Base-by-base conservation (phyloP, 2,113 vertebrate species). In the Chaenocephalus aceratus region DNA sequence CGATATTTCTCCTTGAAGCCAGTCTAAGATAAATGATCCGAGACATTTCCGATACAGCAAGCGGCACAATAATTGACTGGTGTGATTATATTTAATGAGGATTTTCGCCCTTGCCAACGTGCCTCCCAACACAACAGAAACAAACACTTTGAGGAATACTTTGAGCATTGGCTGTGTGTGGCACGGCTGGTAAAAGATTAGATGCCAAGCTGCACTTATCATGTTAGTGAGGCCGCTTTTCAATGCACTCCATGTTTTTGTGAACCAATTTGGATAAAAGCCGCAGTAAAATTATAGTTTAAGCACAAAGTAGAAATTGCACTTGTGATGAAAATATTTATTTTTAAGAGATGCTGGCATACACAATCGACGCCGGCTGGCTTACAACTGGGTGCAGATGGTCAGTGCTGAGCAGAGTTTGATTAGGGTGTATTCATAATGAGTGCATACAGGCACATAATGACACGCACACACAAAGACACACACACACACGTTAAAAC, bases 261-360 rank as follows among this genome's bases (percentile, higher is more conserved):
- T 72, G 79, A 88, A 81, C 90, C 75, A 75, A 67, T 90, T 81
- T 77, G 57, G 79, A 83, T 88, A 75, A 87, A 90, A 88, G 83
- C 5, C 6, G 46, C 26, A 12, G 49, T 67, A 83, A 72, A 88
- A 87, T 89, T 91, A 92, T 86, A 88, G 80, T 88, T 85, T 83
- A 77, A 82, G 67, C 59, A 72, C 45, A 84, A 73, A 77, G 44
- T 63, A 70, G 75, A 87, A 30, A 86, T 72, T 80, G 79, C 82
- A 73, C 53, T 88, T 77, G 68, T 82, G 79, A 79, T 80, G 66
- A 80, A 87, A 87, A 88, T 8, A 62, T 87, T 88, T 86, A 46
- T 86, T 85, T 93, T 79, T 57, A 77, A 86, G 65, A 85, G 75
- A 53, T 6, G 51, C 69, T 85, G 86, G 81, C 88, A 82, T 54